Percentiles rank a stretch among this genome's conserved stretches.
Evolutionary conservation across 2,797 vertebrate genomes (phyloP).

Genomic region (Sternarchorhynchus goeldii): DNA sequence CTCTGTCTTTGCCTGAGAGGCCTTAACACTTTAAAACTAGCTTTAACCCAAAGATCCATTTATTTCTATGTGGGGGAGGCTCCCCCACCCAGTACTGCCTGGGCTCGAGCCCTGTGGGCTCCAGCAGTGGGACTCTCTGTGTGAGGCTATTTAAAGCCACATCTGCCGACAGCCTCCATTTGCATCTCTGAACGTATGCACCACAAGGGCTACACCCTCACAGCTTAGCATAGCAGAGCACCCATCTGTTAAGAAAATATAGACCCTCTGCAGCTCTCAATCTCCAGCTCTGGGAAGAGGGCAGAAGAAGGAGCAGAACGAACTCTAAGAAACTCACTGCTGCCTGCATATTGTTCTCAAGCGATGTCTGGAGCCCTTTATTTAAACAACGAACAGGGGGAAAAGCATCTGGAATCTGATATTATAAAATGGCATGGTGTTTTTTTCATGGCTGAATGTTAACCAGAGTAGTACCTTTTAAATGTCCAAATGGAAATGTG

Average conservation of each 20-base stretch:
- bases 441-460: not conserved
- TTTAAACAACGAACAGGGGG: conserved; percentile 8
- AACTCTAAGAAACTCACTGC: conserved; percentile 43
- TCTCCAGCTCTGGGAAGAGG: conserved; percentile 35
- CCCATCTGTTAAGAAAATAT: conserved; percentile 63
- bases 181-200: conserved; percentile 62
- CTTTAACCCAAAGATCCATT: conserved; percentile 55
- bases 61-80: conserved; percentile 50
- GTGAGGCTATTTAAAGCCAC: conserved; percentile 68
- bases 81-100: conserved; percentile 46
- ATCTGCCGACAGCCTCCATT: conserved; percentile 67
- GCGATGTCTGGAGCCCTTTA: conserved; percentile 38
- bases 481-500: no score
- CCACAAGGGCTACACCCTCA: conserved; percentile 61
- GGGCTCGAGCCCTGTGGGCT: conserved; percentile 59
- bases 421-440: conserved; percentile 7
- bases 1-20: conserved; percentile 50
- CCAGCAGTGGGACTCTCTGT: conserved; percentile 60
- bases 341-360: conserved; percentile 46
- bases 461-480: not conserved
- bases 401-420: conserved; percentile 28
- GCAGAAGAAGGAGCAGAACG: conserved; percentile 37
- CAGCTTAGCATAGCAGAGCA: conserved; percentile 56
- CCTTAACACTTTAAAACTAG: conserved; percentile 47
- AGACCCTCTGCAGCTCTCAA: conserved; percentile 57